Evolutionary conservation across 2,797 vertebrate species (phyloP).

Genomic region (Moxostoma hubbsi): DNA sequence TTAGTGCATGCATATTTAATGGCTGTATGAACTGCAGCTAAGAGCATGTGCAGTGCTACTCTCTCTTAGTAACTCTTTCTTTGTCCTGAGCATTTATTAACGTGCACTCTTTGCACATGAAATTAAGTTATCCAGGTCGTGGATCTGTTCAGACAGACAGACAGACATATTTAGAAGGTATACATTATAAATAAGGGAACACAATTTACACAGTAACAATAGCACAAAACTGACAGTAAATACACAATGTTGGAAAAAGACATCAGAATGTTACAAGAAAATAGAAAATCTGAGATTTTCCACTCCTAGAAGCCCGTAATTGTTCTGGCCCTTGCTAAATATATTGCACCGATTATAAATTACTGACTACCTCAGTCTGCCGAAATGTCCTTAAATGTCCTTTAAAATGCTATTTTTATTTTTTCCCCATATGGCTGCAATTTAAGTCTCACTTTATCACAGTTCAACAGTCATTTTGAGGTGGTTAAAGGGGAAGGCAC

Average conservation of each 20-base stretch:
- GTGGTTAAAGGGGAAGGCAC: constrained; percentile 35
- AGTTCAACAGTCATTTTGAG: constrained; percentile 16
- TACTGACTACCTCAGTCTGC: constrained; percentile 12
- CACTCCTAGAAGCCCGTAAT: not conserved
- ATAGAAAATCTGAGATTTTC: not conserved
- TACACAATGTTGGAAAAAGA: not conserved
- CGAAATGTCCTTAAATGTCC: constrained; percentile 20
- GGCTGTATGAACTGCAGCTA: constrained; percentile 41
- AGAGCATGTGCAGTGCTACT: constrained; percentile 32
- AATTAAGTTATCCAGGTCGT: too few species aligned
- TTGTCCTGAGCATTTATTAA: constrained; percentile 36
- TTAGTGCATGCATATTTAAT: constrained; percentile 56
- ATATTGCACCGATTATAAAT: constrained; percentile 26
- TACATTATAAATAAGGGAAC: too few species aligned
- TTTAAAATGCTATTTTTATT: constrained; percentile 35
- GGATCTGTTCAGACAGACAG: too few species aligned
- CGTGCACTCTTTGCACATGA: not conserved
- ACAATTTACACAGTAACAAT: too few species aligned
- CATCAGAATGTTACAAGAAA: constrained; percentile 4
- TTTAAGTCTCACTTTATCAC: constrained; percentile 27
- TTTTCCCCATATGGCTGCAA: constrained; percentile 27
- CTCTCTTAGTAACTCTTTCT: constrained; percentile 16
- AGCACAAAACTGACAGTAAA: too few species aligned
- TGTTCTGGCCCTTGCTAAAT: constrained; percentile 26
- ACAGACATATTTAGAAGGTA: too few species aligned